Conservation (phyloP, 2,797 vertebrate genomes). For the Psittacula echo region DNA sequence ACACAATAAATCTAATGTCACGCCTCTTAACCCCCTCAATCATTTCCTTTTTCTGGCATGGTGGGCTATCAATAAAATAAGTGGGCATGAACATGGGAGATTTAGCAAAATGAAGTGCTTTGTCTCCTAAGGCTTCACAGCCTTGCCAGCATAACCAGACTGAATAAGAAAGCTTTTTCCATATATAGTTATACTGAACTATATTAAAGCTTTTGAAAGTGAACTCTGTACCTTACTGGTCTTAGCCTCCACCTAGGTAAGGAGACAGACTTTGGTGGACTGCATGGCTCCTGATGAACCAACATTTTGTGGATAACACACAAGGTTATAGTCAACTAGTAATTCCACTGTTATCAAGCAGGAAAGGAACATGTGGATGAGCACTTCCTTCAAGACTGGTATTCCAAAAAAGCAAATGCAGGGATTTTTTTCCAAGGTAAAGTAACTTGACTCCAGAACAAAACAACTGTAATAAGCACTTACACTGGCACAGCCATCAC, state of each 20-base stretch:
- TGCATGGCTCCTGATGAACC: not conserved
- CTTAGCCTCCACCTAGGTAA: not conserved
- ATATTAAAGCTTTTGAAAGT: not conserved
- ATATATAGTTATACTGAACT: not conserved
- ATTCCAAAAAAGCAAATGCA: not conserved
- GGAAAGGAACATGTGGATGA: not conserved
- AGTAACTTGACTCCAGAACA: not conserved
- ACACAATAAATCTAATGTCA: constrained; percentile 18
- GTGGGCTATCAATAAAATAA: constrained; percentile 2
- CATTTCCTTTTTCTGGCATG: not conserved
- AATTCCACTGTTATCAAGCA: not conserved
- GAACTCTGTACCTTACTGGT: not conserved
- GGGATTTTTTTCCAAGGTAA: not conserved
- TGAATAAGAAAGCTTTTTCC: not conserved
- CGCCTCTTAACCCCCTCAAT: not conserved
- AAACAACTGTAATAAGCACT: not conserved
- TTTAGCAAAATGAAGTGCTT: constrained; percentile 17
- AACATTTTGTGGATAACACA: not conserved
- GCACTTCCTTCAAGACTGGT: not conserved
- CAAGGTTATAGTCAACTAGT: not conserved
- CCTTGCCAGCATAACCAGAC: not conserved
- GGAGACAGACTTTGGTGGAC: not conserved
- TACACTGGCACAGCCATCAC: not conserved
- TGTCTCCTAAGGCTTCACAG: not conserved
- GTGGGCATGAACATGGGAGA: not conserved